phyloP scores from a whole-genome alignment of 2,888 invertebrate genomes.

The Agrotis clavis region DNA sequence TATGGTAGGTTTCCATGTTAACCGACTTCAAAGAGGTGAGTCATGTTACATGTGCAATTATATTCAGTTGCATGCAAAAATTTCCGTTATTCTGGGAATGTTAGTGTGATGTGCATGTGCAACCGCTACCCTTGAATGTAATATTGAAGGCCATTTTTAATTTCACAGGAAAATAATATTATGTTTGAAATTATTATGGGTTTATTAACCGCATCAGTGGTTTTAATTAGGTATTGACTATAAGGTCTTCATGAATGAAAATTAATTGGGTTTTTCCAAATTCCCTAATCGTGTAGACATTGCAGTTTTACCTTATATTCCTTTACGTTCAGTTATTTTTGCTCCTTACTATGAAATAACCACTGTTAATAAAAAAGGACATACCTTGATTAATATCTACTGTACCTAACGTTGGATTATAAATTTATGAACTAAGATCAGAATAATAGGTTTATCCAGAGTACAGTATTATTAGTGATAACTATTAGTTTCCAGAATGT shows the following conservation, averaged over 20 bases:
- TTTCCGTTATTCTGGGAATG: slow-evolving; percentile 54
- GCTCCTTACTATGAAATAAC: neutral
- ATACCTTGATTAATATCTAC: neutral
- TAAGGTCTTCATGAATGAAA: slow-evolving; percentile 13
- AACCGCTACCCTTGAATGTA: slow-evolving; percentile 32
- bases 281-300: neutral
- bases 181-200: neutral
- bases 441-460: slow-evolving; percentile 11
- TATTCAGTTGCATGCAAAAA: slow-evolving; percentile 47
- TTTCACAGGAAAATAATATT: slow-evolving; percentile 7
- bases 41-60: slow-evolving; percentile 56
- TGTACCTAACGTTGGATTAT: neutral
- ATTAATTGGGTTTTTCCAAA: slow-evolving; percentile 4
- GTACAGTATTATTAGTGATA: neutral
- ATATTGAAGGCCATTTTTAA: slow-evolving; percentile 3
- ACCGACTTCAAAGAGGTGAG: slow-evolving; percentile 47
- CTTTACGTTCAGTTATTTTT: too few species aligned
- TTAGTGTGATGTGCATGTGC: slow-evolving; percentile 35
- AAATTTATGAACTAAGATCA: slow-evolving; percentile 8
- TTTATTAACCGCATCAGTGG: neutral
- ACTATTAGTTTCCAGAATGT: neutral
- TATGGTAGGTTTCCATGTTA: slow-evolving; percentile 54
- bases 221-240: neutral
- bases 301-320: neutral
- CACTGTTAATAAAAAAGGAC: neutral